Percentiles rank a stretch among this genome's conserved stretches.
Conservation (phyloP, 2,113 vertebrate genomes). For the Numida meleagris region DNA sequence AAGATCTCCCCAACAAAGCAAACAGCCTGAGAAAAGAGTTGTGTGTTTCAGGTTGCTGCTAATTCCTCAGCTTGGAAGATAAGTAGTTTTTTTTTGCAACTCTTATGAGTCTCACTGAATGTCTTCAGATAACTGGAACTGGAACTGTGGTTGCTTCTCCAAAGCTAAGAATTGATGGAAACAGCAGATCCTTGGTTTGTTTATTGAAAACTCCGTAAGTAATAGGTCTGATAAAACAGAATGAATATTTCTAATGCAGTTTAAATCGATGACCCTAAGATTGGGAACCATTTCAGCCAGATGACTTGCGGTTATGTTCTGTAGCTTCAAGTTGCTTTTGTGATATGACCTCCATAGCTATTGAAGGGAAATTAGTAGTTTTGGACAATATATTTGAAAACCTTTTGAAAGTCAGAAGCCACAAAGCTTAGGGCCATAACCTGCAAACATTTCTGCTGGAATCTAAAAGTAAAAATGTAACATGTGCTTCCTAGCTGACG, state of each 20-base stretch:
- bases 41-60: not conserved
- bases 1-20: not conserved
- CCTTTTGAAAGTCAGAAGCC: not conserved
- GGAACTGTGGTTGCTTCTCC: not conserved
- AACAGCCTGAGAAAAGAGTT: not conserved
- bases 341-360: not conserved
- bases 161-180: not conserved
- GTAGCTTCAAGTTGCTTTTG: not conserved
- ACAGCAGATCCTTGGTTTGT: not conserved
- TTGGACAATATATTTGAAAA: not conserved
- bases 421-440: not conserved
- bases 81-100: not conserved
- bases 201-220: not conserved
- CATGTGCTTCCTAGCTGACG: not conserved
- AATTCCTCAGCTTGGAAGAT: not conserved
- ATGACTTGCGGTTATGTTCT: not conserved
- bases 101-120: conserved; percentile 14
- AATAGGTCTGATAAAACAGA: not conserved
- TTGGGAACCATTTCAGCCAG: not conserved
- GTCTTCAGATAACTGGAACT: not conserved
- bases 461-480: not conserved
- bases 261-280: not conserved
- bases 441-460: not conserved
- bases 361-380: not conserved
- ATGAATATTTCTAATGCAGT: not conserved